Conservation (phyloP, 1,140 invertebrate genomes). For the Ooceraea biroi region DNA sequence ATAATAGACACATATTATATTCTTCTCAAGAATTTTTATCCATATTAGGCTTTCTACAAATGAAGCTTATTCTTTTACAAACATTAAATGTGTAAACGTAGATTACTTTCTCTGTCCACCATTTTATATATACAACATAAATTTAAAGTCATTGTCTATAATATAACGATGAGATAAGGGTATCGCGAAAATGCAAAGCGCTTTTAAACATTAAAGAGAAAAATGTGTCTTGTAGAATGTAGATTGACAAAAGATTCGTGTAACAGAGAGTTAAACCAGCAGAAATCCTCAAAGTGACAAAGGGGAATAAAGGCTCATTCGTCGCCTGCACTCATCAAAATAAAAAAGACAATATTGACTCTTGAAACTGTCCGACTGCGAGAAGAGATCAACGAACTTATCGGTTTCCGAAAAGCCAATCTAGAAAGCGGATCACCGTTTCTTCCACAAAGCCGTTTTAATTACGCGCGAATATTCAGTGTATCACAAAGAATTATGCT, state of each 20-base stretch:
- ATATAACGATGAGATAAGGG: neutral
- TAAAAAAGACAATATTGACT: conserved; percentile 66
- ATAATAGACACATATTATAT: too few relatives aligned
- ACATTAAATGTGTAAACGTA: too few relatives aligned
- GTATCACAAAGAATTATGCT: neutral
- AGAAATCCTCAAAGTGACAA: conserved; percentile 6
- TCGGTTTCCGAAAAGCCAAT: neutral
- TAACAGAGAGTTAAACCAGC: neutral
- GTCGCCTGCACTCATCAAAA: conserved; percentile 11
- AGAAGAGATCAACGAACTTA: conserved; percentile 4
- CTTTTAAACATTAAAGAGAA: conserved; percentile 10
- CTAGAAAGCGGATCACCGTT: neutral
- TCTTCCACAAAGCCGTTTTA: conserved; percentile 17
- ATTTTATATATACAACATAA: neutral
- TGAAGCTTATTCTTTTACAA: too few relatives aligned
- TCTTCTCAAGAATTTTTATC: too few relatives aligned
- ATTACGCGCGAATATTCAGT: conserved; percentile 1
- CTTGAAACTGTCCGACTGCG: conserved; percentile 62
- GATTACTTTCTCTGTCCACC: too few relatives aligned
- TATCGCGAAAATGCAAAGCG: neutral
- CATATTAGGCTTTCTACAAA: too few relatives aligned
- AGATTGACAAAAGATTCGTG: conserved; percentile 8
- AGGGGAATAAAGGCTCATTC: conserved; percentile 39
- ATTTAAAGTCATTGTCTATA: neutral
- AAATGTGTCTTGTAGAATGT: neutral